phyloP scores from a whole-genome alignment of 2,888 invertebrate genomes.

The Prosopocoilus inquinatus region DNA sequence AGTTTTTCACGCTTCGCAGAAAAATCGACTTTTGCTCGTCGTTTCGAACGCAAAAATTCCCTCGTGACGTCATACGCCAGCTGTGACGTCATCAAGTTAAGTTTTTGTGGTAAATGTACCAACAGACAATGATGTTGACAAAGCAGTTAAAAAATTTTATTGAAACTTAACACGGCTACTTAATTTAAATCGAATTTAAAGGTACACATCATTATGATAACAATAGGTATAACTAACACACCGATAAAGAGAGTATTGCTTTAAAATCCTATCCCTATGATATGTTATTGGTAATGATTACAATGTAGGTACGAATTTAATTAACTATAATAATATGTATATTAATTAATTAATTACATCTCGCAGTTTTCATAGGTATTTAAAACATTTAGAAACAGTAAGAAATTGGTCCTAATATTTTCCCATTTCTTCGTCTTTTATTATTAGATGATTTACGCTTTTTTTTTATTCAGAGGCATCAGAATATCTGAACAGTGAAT shows the following conservation, averaged over 20 bases:
- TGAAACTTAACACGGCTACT: slow-evolving; percentile 21
- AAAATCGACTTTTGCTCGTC: no score
- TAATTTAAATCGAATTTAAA: slow-evolving; percentile 9
- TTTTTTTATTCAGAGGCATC: slow-evolving; percentile 22
- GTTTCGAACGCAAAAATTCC: no score
- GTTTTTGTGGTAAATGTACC: no score
- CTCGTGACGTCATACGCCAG: no score
- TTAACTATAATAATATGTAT: background rate
- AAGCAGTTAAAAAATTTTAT: slow-evolving; percentile 22
- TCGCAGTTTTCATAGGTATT: slow-evolving; percentile 5
- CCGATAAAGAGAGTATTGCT: slow-evolving; percentile 16
- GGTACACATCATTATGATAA: slow-evolving; percentile 8
- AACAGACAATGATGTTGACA: background rate
- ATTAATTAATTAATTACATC: no score
- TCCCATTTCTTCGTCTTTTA: slow-evolving; percentile 42
- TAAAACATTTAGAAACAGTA: slow-evolving; percentile 42
- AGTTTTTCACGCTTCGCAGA: no score
- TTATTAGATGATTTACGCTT: slow-evolving; percentile 26
- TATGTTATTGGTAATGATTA: slow-evolving; percentile 21
- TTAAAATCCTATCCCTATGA: slow-evolving; percentile 23
- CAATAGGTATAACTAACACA: slow-evolving; percentile 8
- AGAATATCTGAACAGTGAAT: slow-evolving; percentile 23
- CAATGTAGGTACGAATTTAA: slow-evolving; percentile 4
- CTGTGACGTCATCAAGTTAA: no score
- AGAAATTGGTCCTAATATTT: slow-evolving; percentile 49